Base-by-base conservation (phyloP, 2,797 vertebrate genomes). In the Galagoides demidoff region DNA sequence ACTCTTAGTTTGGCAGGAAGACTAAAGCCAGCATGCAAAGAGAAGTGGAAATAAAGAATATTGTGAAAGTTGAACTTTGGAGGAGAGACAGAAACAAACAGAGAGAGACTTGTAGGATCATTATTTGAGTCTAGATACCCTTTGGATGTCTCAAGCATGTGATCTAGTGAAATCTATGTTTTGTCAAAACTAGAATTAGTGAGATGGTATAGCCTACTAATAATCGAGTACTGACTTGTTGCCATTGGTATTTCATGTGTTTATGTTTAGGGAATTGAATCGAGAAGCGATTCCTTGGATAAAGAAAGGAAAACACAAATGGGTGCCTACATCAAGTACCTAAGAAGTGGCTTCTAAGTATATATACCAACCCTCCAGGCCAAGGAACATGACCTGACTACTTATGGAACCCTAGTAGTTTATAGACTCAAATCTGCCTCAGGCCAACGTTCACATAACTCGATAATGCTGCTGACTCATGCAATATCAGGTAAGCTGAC, bases 241-340 rank as follows among this genome's bases (percentile, higher is more conserved):
- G 13, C 13, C 16, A 59, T 43, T 23, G 34, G 11, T 4, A 43
- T 11, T 71, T 74, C 9, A 27, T 64, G 14, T 39, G 19, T 71
- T 70, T 5, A 22, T 64, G 19, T 34, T 71, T 85, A 93, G 23
- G 73, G 37, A 90, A 86, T 11, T 37, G 14, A 55, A 74, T 39
- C 64, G 55, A 81, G 25, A 71, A 82, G 39, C 78, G n/a, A 68
- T 25, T 76, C 34, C 59, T 37, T 86, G 49, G 14, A 16, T 29
- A 83, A 97, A 27, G 14, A 87, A 86, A 79, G 37, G 22, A 84
- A 92, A 59, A 84, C n/a, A 86, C 3, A 29, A 76, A 74, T 52
- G 0, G 12, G 1, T 71, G n/a, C 4, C 57, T n/a, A 22, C 11
- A 16, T 64, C 3, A 37, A 17, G 2, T 74, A 34, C 11, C 7